Base-by-base conservation (phyloP, 2,113 vertebrate species). In the Gasterosteus aculeatus region DNA sequence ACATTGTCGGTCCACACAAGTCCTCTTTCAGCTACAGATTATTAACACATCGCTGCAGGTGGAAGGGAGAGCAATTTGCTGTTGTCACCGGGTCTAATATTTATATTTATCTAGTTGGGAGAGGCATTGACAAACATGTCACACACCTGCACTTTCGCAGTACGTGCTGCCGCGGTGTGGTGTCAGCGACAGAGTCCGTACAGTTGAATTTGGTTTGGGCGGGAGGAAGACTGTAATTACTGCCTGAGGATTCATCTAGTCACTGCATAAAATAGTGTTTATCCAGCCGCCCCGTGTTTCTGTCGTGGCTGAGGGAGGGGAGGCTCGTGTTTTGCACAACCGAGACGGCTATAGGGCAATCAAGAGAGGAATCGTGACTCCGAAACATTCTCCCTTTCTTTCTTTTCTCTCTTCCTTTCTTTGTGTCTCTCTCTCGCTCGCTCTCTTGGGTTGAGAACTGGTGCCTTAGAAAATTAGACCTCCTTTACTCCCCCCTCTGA, bases 251-350 rank as follows among this genome's bases (percentile, higher is more conserved):
- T 94, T 94, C 93, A 94, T 95, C 92, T 91, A 93, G 92, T 89
- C 92, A 88, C 81, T 93, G 92, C 93, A 93, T 94, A 93, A 95
- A 94, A 95, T 92, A 93, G 92, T 94, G 91, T 94, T 94, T 95
- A 94, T 93, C 94, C 88, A 92, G 93, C 93, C 93, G 89, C 83
- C 22, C 87, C 77, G 53, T 91, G 88, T 89, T 91, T 88, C 86
- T 93, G 91, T 90, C 88, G 85, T 68, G 83, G 88, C 79, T 88
- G 89, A 89, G 82, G 81, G 87, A 91, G 91, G 88, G 90, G 86
- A 89, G 89, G 90, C 90, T 89, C 89, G 86, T 92, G 90, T 92
- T 93, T 92, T 88, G 91, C 86, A 87, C 88, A 90, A 88, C 85
- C 79, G 82, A 90, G 92, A 90, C 92, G 91, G 90, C 85, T 22